Base-by-base conservation (phyloP, 2,113 vertebrate genomes). In the Arvicanthis niloticus region DNA sequence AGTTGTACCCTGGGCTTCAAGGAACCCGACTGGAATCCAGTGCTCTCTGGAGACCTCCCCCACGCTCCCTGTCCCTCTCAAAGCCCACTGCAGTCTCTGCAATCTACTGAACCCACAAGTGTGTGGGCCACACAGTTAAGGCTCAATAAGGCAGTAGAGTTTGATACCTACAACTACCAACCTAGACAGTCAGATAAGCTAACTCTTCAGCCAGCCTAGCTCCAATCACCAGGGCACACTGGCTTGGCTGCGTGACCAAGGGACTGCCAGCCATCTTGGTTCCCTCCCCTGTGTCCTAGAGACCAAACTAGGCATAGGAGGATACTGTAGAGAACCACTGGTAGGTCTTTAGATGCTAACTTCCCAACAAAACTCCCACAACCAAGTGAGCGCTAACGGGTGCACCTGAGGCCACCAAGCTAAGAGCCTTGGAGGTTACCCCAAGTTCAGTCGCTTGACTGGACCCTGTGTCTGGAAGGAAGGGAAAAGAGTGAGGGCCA, bases 191-290 rank as follows among this genome's bases (percentile, higher is more conserved):
- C 2, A 2, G 51, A 37, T 67, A 67, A 2, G 51, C 40, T 67
- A 67, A 67, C 9, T 72, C 21, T 13, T 76, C 77, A 17, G 51
- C 22, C 2, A 2, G 67, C 40, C 91, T n/a, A 40, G 10, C 51
- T 93, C 60, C 12, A 1, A 1, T 24, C 8, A 53, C 77, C 4
- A 4, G 22, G 65, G n/a, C 68, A 24, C 45, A 48, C 56, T 15
- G 9, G 68, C 58, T 70, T 13, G 12, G 53, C 58, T 80, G n/a
- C 17, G 3, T 37, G 40, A 42, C 88, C 1, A 2, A 81, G 75
- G 60, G 37, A 72, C 42, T 24, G 76, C 93, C 97, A 97, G 96
- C 92, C 95, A 93, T 96, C 94, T 96, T 96, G 95, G 62, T 89
- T 96, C 84, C 34, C 80, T 92, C 88, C 67, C 53, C 7, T 0